Base-by-base conservation (phyloP, 2,888 invertebrate species). In the Lamellibrachia satsuma region DNA sequence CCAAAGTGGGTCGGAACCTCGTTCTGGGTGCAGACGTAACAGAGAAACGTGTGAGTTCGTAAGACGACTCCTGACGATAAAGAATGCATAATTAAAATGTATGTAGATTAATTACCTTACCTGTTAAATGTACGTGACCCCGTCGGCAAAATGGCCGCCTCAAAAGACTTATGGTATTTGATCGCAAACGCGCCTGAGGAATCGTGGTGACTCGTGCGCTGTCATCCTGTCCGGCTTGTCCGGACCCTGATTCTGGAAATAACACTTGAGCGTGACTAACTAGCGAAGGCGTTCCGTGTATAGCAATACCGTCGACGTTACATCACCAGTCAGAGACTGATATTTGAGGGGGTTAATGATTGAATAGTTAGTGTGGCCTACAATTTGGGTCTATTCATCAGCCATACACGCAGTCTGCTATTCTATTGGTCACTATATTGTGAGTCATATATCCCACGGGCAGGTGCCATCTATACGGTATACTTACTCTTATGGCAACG, bases 1-100 rank as follows among this genome's bases (percentile, higher is more conserved):
- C 90, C 90, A 91, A 93, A 93, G 92, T 93, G 90, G 93, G 93
- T 93, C 93, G 92, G 57, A 93, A 92, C 93, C 93, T 92, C 92
- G 91, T 91, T 92, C 57, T 92, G 91, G 90, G 27, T 52, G 91
- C 92, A 92, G 92, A 92, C 92, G 92, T 92, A 92, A 92, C 92
- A 92, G 92, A 92, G 92, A 92, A 92, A 92, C 92, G 92, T 92
- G 92, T 92, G 92, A 92, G 75, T 92, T 75, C 75, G 75, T 75
- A 75, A 75, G 75, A 22, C 75, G 75, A n/a, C 75, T 75, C 75
- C 75, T n/a, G 75, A 75, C 75, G 75, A 75, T 75, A 75, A 75
- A 75, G 75, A 75, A 75, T 75, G 75, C 75, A 75, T 75, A 75
- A 75, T 75, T 75, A 75, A 75, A 75, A 75, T 75, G 75, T 75